Base-by-base conservation (phyloP, 2,113 vertebrate genomes). In the Vicugna pacos region DNA sequence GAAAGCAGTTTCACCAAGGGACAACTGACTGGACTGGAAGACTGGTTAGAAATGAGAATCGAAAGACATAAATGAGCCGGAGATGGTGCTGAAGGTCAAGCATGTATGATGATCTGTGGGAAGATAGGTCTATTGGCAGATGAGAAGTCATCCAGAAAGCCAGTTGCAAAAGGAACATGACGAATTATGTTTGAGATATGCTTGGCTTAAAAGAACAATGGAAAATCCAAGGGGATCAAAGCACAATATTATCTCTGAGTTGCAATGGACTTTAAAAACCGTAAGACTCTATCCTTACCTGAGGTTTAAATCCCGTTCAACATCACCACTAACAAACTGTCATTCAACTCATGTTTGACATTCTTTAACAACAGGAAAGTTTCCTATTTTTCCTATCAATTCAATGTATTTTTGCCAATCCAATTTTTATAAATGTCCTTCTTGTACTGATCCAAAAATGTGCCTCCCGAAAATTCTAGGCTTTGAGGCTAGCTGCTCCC, bases 151-250 rank as follows among this genome's bases (percentile, higher is more conserved):
- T 30, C 67, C 0, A 0, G 72, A 76, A 91, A 96, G 77, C 9
- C 32, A 52, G 28, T 26, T 87, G 60, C 42, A 50, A 91, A 42
- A 60, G 50, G 42, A 96, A 38, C 17, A 13, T 35, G 91, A 92
- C 89, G 72, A 95, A 91, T 87, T 91, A 79, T n/a, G 60, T 82
- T 32, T 60, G 32, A 96, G 91, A 50, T 56, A 81, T 46, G 88
- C 79, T 89, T 93, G 73, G 79, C 75, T 75, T 93, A 73, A 88
- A 28, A 75, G 69, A 91, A 96, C 77, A 89, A 54, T 83, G 64
- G 77, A n/a, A 95, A 97, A 58, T 70, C 82, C 35, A 62, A 83
- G 0, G 26, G 58, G 72, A 76, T 89, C 16, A 19, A 15, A 70
- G 42, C 35, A 93, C 64, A 90, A 48, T 77, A 80, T 69, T 77